Evolutionary conservation across 2,113 vertebrate species (phyloP).

Genomic region (Echinops telfairi): DNA sequence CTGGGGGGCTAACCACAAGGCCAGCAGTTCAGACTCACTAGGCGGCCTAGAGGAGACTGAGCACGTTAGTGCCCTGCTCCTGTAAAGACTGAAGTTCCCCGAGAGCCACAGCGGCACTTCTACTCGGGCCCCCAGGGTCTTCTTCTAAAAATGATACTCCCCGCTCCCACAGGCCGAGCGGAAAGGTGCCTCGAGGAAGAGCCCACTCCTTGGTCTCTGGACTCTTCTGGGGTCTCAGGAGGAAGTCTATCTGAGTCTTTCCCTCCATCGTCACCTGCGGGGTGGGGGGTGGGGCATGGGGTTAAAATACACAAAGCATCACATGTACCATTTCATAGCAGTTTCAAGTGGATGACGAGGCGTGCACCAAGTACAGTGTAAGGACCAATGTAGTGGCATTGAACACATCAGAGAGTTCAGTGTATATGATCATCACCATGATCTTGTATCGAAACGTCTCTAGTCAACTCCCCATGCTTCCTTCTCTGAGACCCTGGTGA

Average conservation of each 20-base stretch:
- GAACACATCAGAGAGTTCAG: too few species aligned
- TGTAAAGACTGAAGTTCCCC: too few species aligned
- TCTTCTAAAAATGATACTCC: neutral
- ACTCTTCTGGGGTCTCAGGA: neutral
- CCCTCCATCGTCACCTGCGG: neutral
- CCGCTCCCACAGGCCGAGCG: neutral
- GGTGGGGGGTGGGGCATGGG: too few species aligned
- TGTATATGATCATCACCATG: too few species aligned
- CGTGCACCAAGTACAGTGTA: neutral
- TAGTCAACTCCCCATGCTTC: neutral
- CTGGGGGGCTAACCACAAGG: too few species aligned
- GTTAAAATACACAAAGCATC: neutral
- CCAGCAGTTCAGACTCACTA: too few species aligned
- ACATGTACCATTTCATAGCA: neutral
- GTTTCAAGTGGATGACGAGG: neutral
- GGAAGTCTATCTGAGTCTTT: neutral
- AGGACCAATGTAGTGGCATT: neutral
- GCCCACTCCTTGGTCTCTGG: neutral
- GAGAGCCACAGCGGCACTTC: too few species aligned
- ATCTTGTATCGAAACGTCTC: too few species aligned
- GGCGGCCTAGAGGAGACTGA: too few species aligned
- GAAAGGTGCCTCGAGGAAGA: neutral
- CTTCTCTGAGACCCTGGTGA: neutral
- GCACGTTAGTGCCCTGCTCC: too few species aligned
- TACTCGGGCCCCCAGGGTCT: neutral